Evolutionary conservation across 2,113 vertebrate species (phyloP).

Genomic region (Felis catus): F.catus_Fca126_mat1.0 CM031424.1:72618001-72618500

Average conservation of each 20-base stretch:
- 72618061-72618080: not conserved
- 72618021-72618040: not conserved
- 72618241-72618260: not conserved
- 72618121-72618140: not conserved
- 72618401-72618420: not conserved
- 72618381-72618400: not conserved
- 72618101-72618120: conserved; percentile 8
- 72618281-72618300: not conserved
- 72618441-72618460: not conserved
- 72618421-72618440: not conserved
- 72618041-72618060: not conserved
- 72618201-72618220: not conserved
- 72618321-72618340: not conserved
- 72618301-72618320: not conserved
- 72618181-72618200: not conserved
- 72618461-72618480: not conserved
- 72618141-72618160: not conserved
- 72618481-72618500: not conserved
- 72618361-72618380: not conserved
- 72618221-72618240: not conserved
- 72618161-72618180: not conserved
- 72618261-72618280: not conserved
- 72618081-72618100: conserved; percentile 5
- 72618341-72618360: not conserved
- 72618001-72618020: no score